These are phyloP conservation scores for Nephila pilipes DNA, from an alignment of 1,140 invertebrate species.

Conservation along the genomic window DNA sequence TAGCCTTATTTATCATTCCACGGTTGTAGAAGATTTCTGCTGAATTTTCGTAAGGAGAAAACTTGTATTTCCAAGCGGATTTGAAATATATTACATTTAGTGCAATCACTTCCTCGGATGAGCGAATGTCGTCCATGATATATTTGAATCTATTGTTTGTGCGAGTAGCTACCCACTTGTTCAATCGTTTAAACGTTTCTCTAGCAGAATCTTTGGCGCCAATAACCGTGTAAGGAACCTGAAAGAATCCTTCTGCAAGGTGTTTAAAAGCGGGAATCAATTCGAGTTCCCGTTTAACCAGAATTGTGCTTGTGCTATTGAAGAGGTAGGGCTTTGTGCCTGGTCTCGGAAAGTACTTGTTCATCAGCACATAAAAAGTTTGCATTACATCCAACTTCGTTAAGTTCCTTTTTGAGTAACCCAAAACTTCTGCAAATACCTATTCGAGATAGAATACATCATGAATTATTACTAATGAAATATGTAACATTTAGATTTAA, in stretches of 20 bases:
- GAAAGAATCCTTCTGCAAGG: not conserved
- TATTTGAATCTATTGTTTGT: not conserved
- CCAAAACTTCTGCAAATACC: slow-evolving; percentile 1
- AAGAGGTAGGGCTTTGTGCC: not conserved
- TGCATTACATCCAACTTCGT: not conserved
- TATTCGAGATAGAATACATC: not conserved
- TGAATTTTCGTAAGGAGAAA: not conserved
- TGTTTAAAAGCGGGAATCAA: not conserved
- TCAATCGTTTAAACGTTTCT: not conserved
- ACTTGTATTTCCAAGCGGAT: not conserved
- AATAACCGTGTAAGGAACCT: not conserved
- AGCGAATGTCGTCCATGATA: not conserved
- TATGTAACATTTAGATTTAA: too few relatives aligned
- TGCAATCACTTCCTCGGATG: not conserved
- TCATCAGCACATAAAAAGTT: not conserved
- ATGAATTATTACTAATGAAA: too few relatives aligned
- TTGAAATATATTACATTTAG: slow-evolving; percentile 29
- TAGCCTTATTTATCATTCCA: not conserved
- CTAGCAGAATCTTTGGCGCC: not conserved
- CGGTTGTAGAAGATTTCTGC: not conserved
- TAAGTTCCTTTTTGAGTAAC: not conserved
- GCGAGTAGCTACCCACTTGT: not conserved
- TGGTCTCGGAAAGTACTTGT: not conserved
- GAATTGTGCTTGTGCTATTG: not conserved
- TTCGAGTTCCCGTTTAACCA: not conserved